Percentiles rank a stretch among this genome's conserved stretches.
phyloP scores from a whole-genome alignment of 1,140 invertebrate species.

The Planococcus citri region DNA sequence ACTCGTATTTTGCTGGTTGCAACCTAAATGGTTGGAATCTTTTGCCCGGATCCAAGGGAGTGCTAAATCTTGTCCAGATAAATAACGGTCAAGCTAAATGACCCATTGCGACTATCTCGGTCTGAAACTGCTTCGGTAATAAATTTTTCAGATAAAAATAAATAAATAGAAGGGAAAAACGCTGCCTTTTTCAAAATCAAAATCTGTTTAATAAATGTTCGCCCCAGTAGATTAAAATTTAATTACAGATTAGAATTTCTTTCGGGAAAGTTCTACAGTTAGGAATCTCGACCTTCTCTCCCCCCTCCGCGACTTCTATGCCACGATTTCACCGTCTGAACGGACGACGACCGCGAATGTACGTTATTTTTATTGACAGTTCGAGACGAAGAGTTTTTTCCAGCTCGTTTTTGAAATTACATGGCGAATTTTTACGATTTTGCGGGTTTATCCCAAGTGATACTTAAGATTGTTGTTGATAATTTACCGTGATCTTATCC shows the following conservation, averaged over 20 bases:
- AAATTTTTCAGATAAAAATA: constrained; percentile 16
- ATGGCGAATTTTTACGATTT: no score
- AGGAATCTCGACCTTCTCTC: no score
- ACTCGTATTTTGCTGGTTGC: neutral
- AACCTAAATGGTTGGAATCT: constrained; percentile 8
- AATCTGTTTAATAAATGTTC: neutral
- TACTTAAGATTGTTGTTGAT: no score
- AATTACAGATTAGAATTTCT: neutral
- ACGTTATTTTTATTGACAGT: no score
- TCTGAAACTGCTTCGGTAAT: neutral
- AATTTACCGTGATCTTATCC: no score
- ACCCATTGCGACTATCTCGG: constrained; percentile 14
- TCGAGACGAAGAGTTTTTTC: no score
- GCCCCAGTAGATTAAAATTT: neutral
- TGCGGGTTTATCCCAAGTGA: no score
- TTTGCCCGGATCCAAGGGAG: neutral
- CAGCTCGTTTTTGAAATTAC: no score
- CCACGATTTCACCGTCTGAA: no score
- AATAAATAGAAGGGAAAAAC: neutral
- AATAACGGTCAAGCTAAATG: constrained; percentile 16
- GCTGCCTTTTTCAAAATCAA: neutral
- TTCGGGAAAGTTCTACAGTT: neutral
- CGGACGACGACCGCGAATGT: no score
- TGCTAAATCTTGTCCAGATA: constrained; percentile 19
- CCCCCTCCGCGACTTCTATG: no score